Conservation (phyloP, 1,140 invertebrate species). For the Mylabris phalerata region DNA sequence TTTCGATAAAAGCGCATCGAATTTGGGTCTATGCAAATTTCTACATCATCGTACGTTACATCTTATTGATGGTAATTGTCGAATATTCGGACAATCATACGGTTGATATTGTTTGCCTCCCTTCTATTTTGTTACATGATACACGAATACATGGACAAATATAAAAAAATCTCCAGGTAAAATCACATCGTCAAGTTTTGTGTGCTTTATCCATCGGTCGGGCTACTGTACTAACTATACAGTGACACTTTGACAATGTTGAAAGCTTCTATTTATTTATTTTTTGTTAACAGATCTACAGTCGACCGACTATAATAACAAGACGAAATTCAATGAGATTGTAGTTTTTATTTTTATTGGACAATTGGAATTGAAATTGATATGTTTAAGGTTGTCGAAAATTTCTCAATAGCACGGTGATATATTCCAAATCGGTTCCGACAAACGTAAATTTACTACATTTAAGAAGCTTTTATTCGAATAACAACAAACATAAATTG, state of each 20-base stretch:
- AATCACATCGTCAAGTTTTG: background rate
- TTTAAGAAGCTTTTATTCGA: constrained; percentile 8
- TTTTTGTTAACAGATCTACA: background rate
- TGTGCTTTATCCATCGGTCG: background rate
- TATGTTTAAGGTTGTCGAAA: constrained; percentile 16
- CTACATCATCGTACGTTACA: no score
- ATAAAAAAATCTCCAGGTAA: background rate
- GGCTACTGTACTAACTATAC: constrained; percentile 6
- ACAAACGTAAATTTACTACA: constrained; percentile 11
- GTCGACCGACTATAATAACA: background rate
- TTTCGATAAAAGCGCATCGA: constrained; percentile 30
- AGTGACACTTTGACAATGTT: constrained; percentile 17
- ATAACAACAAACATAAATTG: constrained; percentile 12
- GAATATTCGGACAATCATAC: no score
- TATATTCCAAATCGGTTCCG: constrained; percentile 10
- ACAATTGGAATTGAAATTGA: constrained; percentile 5
- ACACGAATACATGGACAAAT: no score
- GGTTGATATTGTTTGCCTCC: no score
- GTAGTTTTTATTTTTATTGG: background rate
- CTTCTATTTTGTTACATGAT: no score
- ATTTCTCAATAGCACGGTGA: constrained; percentile 11
- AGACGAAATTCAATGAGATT: background rate
- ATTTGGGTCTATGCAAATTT: constrained; percentile 7
- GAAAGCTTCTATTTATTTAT: constrained; percentile 6
- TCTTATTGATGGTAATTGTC: no score